These are phyloP conservation scores for Colius striatus DNA, from an alignment of 2,113 vertebrate species.

Conservation along the genomic window DNA sequence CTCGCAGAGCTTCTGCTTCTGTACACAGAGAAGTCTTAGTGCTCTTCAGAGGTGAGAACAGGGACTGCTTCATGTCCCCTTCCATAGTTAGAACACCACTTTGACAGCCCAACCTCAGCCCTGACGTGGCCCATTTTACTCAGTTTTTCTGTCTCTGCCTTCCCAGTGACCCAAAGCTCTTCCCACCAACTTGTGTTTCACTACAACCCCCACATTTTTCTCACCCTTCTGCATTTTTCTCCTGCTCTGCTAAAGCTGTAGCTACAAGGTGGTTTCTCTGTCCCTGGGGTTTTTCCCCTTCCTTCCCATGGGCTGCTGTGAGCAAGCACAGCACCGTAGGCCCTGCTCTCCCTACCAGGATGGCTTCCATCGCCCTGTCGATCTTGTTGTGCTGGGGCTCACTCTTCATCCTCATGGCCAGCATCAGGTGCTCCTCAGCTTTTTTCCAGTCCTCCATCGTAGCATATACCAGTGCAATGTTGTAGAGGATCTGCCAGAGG, in stretches of 20 bases:
- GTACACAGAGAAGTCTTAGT: background rate
- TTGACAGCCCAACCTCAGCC: background rate
- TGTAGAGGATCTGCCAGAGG: conserved; percentile 86
- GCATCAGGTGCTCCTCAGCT: conserved; percentile 84
- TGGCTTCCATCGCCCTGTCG: conserved; percentile 87
- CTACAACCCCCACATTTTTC: background rate
- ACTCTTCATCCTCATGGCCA: conserved; percentile 83
- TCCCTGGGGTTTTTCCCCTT: background rate
- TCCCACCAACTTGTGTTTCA: background rate
- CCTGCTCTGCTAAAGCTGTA: background rate
- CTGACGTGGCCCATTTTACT: accelerated
- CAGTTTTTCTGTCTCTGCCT: background rate
- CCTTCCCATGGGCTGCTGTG: background rate
- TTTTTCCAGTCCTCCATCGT: conserved; percentile 86
- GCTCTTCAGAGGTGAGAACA: background rate
- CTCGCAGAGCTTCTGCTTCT: conserved; percentile 91
- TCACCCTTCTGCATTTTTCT: background rate
- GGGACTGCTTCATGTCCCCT: background rate
- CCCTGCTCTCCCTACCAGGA: conserved; percentile 78
- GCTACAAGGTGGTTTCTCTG: background rate
- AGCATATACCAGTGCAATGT: conserved; percentile 84
- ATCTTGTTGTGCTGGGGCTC: conserved; percentile 87
- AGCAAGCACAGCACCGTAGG: accelerated
- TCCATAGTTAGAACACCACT: background rate
- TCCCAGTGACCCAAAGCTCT: background rate